phyloP scores from a whole-genome alignment of 2,113 vertebrate species.

The Rhynchomys soricoides region DNA sequence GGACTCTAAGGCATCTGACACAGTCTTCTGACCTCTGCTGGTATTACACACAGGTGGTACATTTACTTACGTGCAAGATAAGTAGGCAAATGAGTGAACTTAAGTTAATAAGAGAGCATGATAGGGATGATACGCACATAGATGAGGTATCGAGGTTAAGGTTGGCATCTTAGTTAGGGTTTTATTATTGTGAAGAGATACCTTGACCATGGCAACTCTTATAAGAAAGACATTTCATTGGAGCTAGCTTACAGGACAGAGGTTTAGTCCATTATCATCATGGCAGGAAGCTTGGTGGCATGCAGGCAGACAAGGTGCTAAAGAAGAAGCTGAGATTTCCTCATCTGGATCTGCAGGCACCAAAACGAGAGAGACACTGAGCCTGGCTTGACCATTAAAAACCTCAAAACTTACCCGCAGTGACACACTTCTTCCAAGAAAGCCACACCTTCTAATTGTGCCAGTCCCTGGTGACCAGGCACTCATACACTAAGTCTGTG shows the following conservation, averaged over 20 bases:
- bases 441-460: background rate
- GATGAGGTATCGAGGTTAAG: background rate
- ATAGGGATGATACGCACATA: background rate
- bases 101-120: background rate
- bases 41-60: background rate
- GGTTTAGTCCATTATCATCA: background rate
- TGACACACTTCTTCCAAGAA: background rate
- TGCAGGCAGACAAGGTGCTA: background rate
- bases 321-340: background rate
- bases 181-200: background rate
- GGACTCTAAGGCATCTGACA: background rate
- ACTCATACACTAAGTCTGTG: background rate
- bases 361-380: background rate
- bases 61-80: background rate
- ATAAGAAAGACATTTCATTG: background rate
- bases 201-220: background rate
- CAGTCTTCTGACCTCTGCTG: background rate
- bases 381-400: background rate
- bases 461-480: background rate
- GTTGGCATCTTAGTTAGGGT: background rate
- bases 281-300: background rate
- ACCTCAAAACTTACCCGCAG: background rate
- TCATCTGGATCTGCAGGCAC: background rate
- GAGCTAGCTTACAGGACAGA: background rate
- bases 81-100: background rate